These are phyloP conservation scores for Diplolepis rosae DNA, from an alignment of 2,888 invertebrate genomes.

Conservation along the genomic window DNA sequence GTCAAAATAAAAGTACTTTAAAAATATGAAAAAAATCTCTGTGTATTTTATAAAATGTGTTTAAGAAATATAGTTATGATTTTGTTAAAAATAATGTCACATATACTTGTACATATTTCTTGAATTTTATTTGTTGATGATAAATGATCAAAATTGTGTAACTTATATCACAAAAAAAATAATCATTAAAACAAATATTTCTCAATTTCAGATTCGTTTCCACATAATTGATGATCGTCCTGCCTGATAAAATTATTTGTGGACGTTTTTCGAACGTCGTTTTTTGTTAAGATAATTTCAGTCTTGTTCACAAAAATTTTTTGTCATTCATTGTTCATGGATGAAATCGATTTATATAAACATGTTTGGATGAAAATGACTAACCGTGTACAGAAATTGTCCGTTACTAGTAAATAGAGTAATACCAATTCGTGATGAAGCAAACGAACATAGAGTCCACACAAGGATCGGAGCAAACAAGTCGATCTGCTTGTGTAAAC, in stretches of 20 bases:
- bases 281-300: slow-evolving; percentile 45
- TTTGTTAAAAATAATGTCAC: no score
- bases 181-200: not conserved
- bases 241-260: not conserved
- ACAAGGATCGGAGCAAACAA: slow-evolving; percentile 1
- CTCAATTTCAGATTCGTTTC: not conserved
- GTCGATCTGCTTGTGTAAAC: slow-evolving; percentile 11
- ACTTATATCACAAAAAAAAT: no score
- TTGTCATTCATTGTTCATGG: slow-evolving; percentile 47
- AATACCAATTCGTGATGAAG: slow-evolving; percentile 35
- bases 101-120: no score
- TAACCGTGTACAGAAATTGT: slow-evolving; percentile 10
- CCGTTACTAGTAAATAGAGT: slow-evolving; percentile 38
- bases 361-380: slow-evolving; percentile 29
- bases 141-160: no score
- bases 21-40: no score
- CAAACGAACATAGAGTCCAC: slow-evolving; percentile 5
- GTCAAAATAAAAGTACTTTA: no score
- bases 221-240: not conserved
- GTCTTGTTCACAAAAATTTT: slow-evolving; percentile 45
- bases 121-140: no score
- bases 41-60: no score
- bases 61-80: no score
- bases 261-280: not conserved
- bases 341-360: slow-evolving; percentile 50